Evolutionary conservation across 2,113 vertebrate species (phyloP).

Genomic region (Progne subis): DNA sequence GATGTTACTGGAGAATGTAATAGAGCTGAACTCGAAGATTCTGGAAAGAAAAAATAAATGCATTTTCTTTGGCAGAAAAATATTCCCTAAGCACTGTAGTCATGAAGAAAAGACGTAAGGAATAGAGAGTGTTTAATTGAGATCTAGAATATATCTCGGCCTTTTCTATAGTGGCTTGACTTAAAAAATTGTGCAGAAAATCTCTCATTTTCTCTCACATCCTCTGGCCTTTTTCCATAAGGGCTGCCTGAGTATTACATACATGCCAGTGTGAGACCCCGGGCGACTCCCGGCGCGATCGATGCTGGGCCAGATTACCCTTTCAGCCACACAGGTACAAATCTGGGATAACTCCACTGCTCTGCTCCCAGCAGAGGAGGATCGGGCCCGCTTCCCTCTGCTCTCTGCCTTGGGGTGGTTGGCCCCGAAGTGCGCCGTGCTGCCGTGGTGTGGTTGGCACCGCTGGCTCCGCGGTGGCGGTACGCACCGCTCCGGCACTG

Average conservation of each 20-base stretch:
- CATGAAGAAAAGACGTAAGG: background rate
- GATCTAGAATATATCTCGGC: background rate
- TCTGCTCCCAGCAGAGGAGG: background rate
- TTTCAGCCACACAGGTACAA: conserved; percentile 21
- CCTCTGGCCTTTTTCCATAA: background rate
- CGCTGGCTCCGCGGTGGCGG: background rate
- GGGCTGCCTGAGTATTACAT: background rate
- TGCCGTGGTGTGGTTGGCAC: conserved; percentile 11
- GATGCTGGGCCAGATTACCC: conserved; percentile 10
- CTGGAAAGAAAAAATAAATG: background rate
- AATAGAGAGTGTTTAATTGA: background rate
- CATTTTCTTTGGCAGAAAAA: background rate
- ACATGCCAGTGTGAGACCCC: background rate
- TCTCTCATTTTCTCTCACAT: background rate
- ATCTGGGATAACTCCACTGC: conserved; percentile 7
- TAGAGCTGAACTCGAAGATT: background rate
- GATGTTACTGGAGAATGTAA: background rate
- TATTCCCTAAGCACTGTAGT: background rate
- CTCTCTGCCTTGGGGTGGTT: conserved; percentile 28
- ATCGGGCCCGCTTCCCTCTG: background rate
- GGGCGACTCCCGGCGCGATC: background rate
- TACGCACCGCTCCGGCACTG: background rate
- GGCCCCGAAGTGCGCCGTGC: background rate
- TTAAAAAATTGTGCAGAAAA: background rate
- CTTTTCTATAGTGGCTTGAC: background rate